Evolutionary conservation across 2,797 vertebrate genomes (phyloP), one percentile per base, ranked within the genome.

Genomic region (Diceros bicornis): DNA sequence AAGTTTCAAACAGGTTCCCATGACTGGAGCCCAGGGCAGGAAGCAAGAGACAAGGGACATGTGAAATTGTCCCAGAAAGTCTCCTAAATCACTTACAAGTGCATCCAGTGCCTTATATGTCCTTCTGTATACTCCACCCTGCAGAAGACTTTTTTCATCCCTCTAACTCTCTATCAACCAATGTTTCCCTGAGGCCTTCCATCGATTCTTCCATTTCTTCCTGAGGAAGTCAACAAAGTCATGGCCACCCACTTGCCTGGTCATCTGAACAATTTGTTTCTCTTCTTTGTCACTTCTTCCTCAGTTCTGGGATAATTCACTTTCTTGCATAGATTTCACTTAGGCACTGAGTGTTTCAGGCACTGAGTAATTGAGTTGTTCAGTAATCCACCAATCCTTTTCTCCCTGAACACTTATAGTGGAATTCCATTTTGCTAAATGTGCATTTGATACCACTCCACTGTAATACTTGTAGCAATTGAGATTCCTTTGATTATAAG

Each of bases 381-480:
- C n/a, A 34, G 34, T 4, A n/a, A 52, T 1, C 23, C n/a, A 18
- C 4, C 8, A 52, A 2, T 7, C n/a, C 21, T 47, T 64, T 32
- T 4, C 29, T 13, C 57, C 61, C 44, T 7, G 17, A 9, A 14
- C 14, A 14, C 25, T 29, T 29, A 29, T 0, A 34, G 62, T 34
- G 44, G 9, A 62, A 8, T 62, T 17, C 29, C 61, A 13, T 3
- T 17, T 2, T 9, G 37, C 32, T 50, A 37, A 37, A 9, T 7
- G 59, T 16, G 29, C 7, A 16, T n/a, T 21, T n/a, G 10, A 27
- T 47, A 21, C 3, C 25, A 9, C 57, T 72, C 7, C 44, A 47
- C 4, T 12, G 4, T 23, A 7, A 44, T 2, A 4, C 7, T 7
- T 23, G 10, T 41, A 7, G 41, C 13, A 21, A 18, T 11, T 52